Conservation (phyloP, 2,888 invertebrate species). For the Nycteola revayana region DNA sequence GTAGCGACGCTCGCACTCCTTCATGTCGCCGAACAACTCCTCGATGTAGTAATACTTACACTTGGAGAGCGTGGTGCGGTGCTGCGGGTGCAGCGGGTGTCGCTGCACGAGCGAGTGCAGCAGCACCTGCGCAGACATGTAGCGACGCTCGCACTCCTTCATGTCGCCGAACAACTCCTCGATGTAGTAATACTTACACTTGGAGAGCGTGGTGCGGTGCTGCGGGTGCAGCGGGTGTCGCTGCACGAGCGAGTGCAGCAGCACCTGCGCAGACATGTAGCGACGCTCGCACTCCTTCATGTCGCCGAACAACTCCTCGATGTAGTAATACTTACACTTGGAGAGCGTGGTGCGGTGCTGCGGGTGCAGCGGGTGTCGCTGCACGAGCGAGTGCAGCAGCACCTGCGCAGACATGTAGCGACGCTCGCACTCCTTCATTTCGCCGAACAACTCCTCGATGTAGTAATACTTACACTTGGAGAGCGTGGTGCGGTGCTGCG, state of each 20-base stretch:
- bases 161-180: conserved; percentile 98
- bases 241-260: conserved; percentile 97
- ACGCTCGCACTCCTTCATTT: conserved; percentile 96
- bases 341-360: conserved; percentile 93
- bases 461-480: conserved; percentile 92
- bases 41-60: conserved; percentile 91
- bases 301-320: conserved; percentile 98
- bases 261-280: conserved; percentile 98
- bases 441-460: conserved; percentile 97
- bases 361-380: conserved; percentile 95
- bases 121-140: conserved; percentile 98
- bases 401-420: conserved; percentile 99
- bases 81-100: conserved; percentile 94
- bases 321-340: conserved; percentile 90
- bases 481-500: conserved; percentile 92
- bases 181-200: conserved; percentile 91
- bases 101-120: conserved; percentile 98
- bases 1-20: too few species aligned
- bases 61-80: conserved; percentile 93
- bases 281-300: conserved; percentile 96
- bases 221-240: conserved; percentile 95
- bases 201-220: conserved; percentile 93
- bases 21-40: too few species aligned
- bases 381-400: conserved; percentile 96
- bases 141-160: conserved; percentile 96